Conservation (phyloP, 2,888 invertebrate genomes). For the Trachelus troglodyta region DNA sequence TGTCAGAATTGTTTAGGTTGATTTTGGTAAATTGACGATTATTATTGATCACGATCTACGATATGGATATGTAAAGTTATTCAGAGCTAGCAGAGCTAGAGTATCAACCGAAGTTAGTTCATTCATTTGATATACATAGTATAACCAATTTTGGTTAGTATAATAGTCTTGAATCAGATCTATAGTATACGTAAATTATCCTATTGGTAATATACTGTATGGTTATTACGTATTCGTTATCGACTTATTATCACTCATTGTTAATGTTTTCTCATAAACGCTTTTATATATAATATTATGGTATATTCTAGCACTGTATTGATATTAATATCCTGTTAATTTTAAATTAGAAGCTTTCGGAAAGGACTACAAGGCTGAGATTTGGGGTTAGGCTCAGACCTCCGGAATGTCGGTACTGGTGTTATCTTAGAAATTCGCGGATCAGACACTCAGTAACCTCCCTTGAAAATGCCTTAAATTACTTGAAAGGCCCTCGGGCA, state of each 20-base stretch:
- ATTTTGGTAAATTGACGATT: background rate
- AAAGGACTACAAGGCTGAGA: background rate
- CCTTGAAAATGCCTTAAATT: background rate
- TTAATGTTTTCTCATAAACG: background rate
- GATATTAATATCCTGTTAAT: background rate
- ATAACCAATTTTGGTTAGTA: background rate
- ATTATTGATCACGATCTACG: background rate
- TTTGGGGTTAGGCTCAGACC: background rate
- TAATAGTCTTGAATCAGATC: background rate
- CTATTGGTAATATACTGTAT: background rate
- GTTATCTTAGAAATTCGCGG: too few species aligned
- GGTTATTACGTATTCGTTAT: background rate
- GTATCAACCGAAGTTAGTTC: background rate
- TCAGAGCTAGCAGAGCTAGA: background rate
- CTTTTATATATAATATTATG: background rate
- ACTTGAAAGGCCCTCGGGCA: background rate
- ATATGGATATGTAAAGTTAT: background rate
- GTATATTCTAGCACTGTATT: background rate
- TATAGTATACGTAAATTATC: background rate
- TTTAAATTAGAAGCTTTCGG: background rate
- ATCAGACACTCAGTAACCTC: background rate
- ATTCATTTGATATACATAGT: background rate
- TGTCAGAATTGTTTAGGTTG: background rate
- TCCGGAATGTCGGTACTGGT: background rate
- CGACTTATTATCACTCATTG: background rate